Evolutionary conservation across 2,797 vertebrate genomes (phyloP).

Genomic region (Scolopax rusticola): DNA sequence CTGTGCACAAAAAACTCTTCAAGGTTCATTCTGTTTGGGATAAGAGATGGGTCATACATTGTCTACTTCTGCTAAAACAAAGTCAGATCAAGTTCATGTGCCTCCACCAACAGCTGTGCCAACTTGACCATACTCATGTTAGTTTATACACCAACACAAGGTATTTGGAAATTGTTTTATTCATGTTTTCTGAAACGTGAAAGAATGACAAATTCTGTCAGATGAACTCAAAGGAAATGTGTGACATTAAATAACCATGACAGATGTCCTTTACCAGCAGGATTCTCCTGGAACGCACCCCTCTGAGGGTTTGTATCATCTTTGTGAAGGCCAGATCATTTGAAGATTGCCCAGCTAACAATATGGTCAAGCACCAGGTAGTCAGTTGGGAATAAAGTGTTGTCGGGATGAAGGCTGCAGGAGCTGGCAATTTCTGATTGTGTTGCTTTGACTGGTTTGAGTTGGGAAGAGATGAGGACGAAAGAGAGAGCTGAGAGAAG

Average conservation of each 20-base stretch:
- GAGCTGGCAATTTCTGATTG: not conserved
- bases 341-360: not conserved
- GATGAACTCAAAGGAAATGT: not conserved
- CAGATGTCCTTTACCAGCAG: not conserved
- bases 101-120: not conserved
- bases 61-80: not conserved
- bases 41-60: not conserved
- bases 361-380: not conserved
- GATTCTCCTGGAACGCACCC: not conserved
- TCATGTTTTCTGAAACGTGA: fast-evolving
- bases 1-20: not conserved
- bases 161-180: not conserved
- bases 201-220: not conserved
- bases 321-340: not conserved
- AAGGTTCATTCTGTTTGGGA: not conserved
- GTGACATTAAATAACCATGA: not conserved
- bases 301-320: not conserved
- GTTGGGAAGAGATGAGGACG: not conserved
- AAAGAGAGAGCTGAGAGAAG: not conserved
- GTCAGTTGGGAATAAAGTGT: too few relatives aligned
- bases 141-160: not conserved
- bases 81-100: not conserved
- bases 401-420: not conserved
- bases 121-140: not conserved
- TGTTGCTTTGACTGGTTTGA: not conserved